phyloP scores from a whole-genome alignment of 2,888 invertebrate species.

The Caenorhabditis sulstoni region DNA sequence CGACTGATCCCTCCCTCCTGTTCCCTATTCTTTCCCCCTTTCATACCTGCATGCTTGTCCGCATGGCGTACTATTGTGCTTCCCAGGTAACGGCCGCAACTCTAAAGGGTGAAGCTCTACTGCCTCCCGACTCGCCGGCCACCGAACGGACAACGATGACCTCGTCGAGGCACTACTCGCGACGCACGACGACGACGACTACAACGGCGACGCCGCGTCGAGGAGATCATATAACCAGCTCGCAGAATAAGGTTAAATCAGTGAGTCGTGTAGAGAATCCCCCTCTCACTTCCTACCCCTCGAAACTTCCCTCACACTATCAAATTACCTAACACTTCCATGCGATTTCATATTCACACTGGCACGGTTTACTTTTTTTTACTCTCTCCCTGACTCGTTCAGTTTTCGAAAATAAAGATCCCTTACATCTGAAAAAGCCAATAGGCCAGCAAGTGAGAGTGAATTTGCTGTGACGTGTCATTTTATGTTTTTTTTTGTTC shows the following conservation, averaged over 20 bases:
- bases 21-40: slow-evolving; percentile 1
- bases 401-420: slow-evolving; percentile 22
- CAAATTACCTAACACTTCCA: slow-evolving; percentile 30
- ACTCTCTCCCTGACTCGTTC: slow-evolving; percentile 4
- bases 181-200: slow-evolving; percentile 34
- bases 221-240: slow-evolving; percentile 44
- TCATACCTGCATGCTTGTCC: slow-evolving; percentile 60
- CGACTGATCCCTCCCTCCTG: slow-evolving; percentile 10
- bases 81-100: slow-evolving; percentile 72
- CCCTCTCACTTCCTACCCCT: not conserved
- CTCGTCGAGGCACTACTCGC: slow-evolving; percentile 41
- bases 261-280: slow-evolving; percentile 57
- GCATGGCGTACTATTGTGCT: slow-evolving; percentile 64
- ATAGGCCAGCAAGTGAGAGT: slow-evolving; percentile 23
- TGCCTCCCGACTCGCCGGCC: slow-evolving; percentile 59
- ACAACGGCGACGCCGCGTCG: slow-evolving; percentile 44
- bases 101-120: slow-evolving; percentile 71
- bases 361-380: slow-evolving; percentile 37
- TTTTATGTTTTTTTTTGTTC: slow-evolving; percentile 36
- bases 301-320: not conserved
- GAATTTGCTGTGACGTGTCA: slow-evolving; percentile 53
- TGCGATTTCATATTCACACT: slow-evolving; percentile 53
- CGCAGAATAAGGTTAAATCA: slow-evolving; percentile 64
- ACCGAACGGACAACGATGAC: slow-evolving; percentile 58
- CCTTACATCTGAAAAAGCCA: no score